Conservation (phyloP, 2,888 invertebrate genomes). For the Deroplatys truncata region DNA sequence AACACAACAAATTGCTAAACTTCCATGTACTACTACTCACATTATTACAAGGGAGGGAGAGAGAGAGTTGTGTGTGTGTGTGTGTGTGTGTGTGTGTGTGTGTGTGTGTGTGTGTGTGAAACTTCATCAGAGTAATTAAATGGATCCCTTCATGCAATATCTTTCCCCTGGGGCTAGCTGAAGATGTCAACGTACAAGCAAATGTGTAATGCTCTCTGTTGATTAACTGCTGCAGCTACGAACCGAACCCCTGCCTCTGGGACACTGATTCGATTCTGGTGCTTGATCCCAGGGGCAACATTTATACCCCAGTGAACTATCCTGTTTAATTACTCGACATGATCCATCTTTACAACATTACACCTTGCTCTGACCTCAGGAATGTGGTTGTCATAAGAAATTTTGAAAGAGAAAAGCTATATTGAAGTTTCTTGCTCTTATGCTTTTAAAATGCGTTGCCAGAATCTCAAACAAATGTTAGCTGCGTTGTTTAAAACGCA, state of each 20-base stretch:
- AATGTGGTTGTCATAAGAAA: not conserved
- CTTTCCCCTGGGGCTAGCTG: not conserved
- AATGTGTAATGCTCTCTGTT: not conserved
- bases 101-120: not conserved
- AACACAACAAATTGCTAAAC: too few relatives aligned
- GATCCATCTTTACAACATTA: not conserved
- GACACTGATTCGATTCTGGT: not conserved
- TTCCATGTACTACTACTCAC: not conserved
- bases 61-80: too few relatives aligned
- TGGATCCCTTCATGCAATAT: not conserved
- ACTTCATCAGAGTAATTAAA: not conserved
- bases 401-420: not conserved
- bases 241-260: not conserved
- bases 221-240: not conserved
- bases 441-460: too few relatives aligned
- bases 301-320: not conserved
- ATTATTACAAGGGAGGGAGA: not conserved
- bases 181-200: not conserved
- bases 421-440: too few relatives aligned
- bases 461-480: too few relatives aligned
- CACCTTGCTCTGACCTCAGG: not conserved
- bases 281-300: not conserved
- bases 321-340: not conserved
- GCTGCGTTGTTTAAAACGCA: too few relatives aligned
- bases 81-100: too few relatives aligned